Evolutionary conservation across 2,113 vertebrate species (phyloP), one percentile per base, ranked within the genome.

Genomic region (Hyperopisus bebe): DNA sequence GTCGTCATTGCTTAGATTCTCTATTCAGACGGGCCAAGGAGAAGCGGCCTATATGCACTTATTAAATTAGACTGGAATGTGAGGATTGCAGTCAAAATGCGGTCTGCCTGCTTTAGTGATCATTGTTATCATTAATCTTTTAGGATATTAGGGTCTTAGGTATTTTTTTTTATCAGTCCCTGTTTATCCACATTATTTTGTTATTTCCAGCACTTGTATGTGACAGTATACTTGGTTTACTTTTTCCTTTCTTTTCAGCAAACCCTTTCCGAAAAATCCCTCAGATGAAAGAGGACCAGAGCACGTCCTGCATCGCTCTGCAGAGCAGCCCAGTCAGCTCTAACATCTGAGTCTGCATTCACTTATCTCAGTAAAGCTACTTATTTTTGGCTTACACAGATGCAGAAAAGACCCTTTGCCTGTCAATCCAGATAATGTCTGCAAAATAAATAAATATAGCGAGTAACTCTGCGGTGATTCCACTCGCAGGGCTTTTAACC

Each of bases 371-470:
- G 47, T 50, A 35, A 89, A 27, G 74, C 47, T 19, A 42, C 48
- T 82, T 83, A 55, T 89, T 82, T 74, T 39, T 88, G 87, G 62
- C 62, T 88, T 88, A 42, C 70, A 74, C 17, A 21, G 70, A 82
- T 74, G 27, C 27, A 50, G 47, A n/a, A 39, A 15, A n/a, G 19
- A 15, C 48, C 77, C 53, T 88, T n/a, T 21, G 6, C 87, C 11
- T 44, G 31, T 58, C 86, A 88, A 15, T 27, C 24, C 31, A 50
- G 85, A 86, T 86, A 86, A 86, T 86, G 86, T 58, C 51, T 88
- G 21, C 9, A 10, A 58, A 88, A 88, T 58, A 58, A 58, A 58
- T 35, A 88, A 88, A 88, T 51, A 86, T 51, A 51, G 31, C 3
- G 21, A 58, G 31, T 42, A 19, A 82, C 70, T 35, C 88, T 35